Evolutionary conservation across 1,140 invertebrate genomes (phyloP).

Genomic region (Agraylea sexmaculata): DNA sequence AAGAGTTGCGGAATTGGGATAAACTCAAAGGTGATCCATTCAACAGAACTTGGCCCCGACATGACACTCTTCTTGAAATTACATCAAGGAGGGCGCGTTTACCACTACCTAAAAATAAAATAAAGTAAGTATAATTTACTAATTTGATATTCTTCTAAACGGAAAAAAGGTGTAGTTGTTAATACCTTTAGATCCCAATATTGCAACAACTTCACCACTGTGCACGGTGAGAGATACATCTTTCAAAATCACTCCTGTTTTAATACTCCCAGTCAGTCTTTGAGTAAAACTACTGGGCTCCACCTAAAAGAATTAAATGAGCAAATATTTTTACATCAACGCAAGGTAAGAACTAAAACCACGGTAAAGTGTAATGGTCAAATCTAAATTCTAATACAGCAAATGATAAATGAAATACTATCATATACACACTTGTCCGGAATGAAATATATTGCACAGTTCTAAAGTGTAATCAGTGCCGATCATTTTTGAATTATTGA

Average conservation of each 20-base stretch:
- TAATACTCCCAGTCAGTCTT: constrained; percentile 61
- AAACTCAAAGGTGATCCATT: constrained; percentile 71
- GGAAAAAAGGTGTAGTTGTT: not conserved
- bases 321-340: constrained; percentile 8
- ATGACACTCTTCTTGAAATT: constrained; percentile 68
- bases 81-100: constrained; percentile 84
- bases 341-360: not conserved
- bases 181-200: constrained; percentile 81
- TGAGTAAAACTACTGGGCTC: constrained; percentile 67
- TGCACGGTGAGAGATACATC: constrained; percentile 83
- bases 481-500: constrained; percentile 45
- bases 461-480: constrained; percentile 76
- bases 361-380: not conserved
- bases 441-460: constrained; percentile 78
- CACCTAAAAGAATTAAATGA: constrained; percentile 42
- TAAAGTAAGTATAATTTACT: constrained; percentile 1
- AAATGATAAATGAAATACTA: not conserved
- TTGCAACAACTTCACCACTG: constrained; percentile 81
- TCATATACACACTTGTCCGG: constrained; percentile 57
- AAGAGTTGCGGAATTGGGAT: constrained; percentile 70
- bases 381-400: constrained; percentile 3
- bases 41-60: constrained; percentile 72
- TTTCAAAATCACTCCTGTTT: constrained; percentile 75
- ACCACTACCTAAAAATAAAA: constrained; percentile 57
- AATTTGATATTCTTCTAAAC: not conserved